Percentiles rank a stretch among this genome's conserved stretches.
These are phyloP conservation scores for Ellobium chinense DNA, from an alignment of 2,888 invertebrate genomes.

Conservation along the genomic window DNA sequence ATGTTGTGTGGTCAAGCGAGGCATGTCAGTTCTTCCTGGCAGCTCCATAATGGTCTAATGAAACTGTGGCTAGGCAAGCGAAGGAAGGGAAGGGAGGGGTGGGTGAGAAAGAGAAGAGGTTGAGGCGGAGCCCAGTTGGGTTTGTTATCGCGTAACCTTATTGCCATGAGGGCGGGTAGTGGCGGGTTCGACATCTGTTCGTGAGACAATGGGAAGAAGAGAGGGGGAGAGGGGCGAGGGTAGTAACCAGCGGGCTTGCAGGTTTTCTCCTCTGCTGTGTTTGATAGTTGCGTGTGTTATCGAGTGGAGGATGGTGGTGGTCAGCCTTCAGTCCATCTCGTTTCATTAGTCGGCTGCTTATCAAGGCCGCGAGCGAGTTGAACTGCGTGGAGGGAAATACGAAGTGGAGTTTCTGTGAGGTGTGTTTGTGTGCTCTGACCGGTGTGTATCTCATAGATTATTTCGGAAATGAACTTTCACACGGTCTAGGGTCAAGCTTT, in stretches of 20 bases:
- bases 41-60: background rate
- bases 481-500: too few relatives aligned
- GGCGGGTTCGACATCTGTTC: too few relatives aligned
- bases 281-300: background rate
- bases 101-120: background rate
- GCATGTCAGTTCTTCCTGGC: background rate
- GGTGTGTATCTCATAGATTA: too few relatives aligned
- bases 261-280: background rate
- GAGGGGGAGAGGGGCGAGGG: background rate
- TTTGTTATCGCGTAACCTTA: too few relatives aligned
- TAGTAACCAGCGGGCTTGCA: background rate
- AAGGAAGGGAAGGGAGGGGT: background rate
- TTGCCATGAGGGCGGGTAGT: too few relatives aligned
- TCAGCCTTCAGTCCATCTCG: background rate
- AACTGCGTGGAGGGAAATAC: too few relatives aligned
- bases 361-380: background rate
- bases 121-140: background rate
- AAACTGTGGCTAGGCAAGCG: background rate
- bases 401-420: too few relatives aligned
- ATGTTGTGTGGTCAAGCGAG: background rate
- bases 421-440: too few relatives aligned
- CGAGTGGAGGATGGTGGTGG: background rate
- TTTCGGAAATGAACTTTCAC: too few relatives aligned
- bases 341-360: background rate
- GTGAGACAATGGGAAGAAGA: background rate